A percentile compares a stretch with the other conserved stretches of the same genome.
phyloP scores from a whole-genome alignment of 1,140 invertebrate species.

The Brachionus paranguensis region DNA sequence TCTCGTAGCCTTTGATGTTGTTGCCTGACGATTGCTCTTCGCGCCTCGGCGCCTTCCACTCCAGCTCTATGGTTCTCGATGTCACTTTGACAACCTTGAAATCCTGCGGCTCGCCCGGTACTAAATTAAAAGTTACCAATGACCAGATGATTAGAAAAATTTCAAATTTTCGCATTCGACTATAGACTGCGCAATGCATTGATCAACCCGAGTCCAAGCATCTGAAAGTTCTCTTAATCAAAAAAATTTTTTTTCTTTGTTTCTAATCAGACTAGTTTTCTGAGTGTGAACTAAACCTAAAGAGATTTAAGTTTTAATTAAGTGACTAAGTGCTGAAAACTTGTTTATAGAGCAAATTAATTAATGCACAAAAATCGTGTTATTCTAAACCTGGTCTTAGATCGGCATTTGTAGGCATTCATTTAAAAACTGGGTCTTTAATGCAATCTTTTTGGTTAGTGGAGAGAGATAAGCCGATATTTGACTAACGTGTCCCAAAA shows the following conservation, averaged over 20 bases:
- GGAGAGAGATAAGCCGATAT: not conserved
- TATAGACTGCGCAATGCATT: not conserved
- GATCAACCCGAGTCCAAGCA: not conserved
- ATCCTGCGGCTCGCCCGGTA: conserved; percentile 12
- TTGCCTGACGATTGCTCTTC: not conserved
- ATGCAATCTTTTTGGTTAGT: not conserved
- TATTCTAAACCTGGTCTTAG: not conserved
- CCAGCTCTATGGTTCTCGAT: not conserved
- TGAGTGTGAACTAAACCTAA: not conserved
- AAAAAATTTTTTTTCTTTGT: not conserved
- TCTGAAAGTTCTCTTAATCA: not conserved
- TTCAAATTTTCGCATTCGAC: not conserved
- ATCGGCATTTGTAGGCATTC: not conserved
- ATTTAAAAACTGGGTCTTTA: not conserved
- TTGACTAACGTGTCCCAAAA: not conserved
- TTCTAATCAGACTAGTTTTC: not conserved
- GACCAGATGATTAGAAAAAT: not conserved
- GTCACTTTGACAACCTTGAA: conserved; percentile 8
- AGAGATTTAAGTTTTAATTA: conserved; percentile 2
- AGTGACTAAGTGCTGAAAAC: not conserved
- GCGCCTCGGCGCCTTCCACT: conserved; percentile 16
- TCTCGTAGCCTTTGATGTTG: conserved; percentile 36
- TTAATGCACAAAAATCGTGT: not conserved
- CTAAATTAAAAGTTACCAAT: conserved; percentile 8
- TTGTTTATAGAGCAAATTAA: not conserved